Evolutionary conservation across 2,888 invertebrate genomes (phyloP).

Genomic region (Lycocerus yunnanus): DNA sequence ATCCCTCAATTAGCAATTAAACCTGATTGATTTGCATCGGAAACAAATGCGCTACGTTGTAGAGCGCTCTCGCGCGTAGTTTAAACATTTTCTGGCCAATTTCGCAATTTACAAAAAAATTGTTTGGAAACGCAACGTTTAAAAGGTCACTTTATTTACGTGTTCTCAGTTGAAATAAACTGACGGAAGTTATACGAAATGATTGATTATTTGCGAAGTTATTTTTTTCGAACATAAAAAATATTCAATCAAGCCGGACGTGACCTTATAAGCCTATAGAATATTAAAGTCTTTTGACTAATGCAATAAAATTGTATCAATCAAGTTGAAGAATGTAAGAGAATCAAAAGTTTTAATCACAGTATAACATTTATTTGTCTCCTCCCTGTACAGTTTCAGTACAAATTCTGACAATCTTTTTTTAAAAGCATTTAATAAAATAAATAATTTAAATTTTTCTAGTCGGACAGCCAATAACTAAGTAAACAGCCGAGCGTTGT

Average conservation of each 20-base stretch:
- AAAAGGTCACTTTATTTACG: neutral
- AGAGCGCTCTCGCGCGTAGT: neutral
- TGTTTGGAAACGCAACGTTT: neutral
- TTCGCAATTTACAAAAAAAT: neutral
- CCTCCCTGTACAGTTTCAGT: too few relatives aligned
- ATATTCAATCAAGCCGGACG: neutral
- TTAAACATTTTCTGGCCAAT: neutral
- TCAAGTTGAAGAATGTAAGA: too few relatives aligned
- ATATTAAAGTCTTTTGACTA: neutral
- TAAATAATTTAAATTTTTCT: too few relatives aligned
- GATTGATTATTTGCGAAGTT: neutral
- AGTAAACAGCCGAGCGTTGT: too few relatives aligned
- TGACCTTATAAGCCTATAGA: neutral
- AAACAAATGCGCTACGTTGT: neutral
- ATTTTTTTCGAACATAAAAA: neutral
- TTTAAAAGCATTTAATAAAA: too few relatives aligned
- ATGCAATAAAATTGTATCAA: neutral
- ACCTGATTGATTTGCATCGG: neutral
- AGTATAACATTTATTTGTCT: too few relatives aligned
- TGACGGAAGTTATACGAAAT: neutral
- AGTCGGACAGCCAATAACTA: too few relatives aligned
- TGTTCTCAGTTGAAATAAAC: neutral
- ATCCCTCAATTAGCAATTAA: neutral
- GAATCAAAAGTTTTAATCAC: too few relatives aligned
- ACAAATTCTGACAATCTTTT: too few relatives aligned